Conservation (phyloP, 2,797 vertebrate species). For the Tadarida brasiliensis region DNA sequence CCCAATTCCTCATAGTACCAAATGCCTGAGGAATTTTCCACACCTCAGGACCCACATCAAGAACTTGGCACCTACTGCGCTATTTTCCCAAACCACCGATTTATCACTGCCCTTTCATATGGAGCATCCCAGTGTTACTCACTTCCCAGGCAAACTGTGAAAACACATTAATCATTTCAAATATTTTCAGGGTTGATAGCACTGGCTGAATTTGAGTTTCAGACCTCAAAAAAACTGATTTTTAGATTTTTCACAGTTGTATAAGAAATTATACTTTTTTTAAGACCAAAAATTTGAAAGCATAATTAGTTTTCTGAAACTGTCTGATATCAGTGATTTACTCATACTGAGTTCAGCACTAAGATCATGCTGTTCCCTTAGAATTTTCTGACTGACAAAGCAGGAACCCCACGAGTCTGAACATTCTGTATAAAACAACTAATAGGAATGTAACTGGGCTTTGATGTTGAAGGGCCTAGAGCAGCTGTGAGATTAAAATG, state of each 20-base stretch:
- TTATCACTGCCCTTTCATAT: constrained; percentile 22
- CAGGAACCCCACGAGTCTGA: constrained; percentile 25
- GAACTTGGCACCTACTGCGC: background rate
- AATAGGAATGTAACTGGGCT: constrained; percentile 33
- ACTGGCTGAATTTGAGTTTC: constrained; percentile 51
- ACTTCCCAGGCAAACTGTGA: constrained; percentile 33
- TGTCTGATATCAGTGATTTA: constrained; percentile 27
- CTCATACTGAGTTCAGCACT: constrained; percentile 11
- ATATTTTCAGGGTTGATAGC: constrained; percentile 34
- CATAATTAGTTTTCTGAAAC: constrained; percentile 62
- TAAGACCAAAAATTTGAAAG: constrained; percentile 57
- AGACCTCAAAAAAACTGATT: constrained; percentile 11
- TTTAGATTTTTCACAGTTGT: constrained; percentile 56
- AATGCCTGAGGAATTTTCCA: constrained; percentile 44
- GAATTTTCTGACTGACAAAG: constrained; percentile 54
- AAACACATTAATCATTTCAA: constrained; percentile 61
- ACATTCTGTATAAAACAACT: constrained; percentile 33
- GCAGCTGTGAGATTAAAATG: constrained; percentile 4
- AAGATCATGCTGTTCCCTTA: constrained; percentile 31
- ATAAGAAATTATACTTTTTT: constrained; percentile 47
- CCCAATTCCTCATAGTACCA: background rate
- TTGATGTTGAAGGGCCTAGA: constrained; percentile 37
- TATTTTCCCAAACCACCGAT: constrained; percentile 8
- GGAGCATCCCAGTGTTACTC: background rate
- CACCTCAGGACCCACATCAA: background rate